phyloP scores from a whole-genome alignment of 1,140 invertebrate genomes.

The Drosophila nikananu region DNA sequence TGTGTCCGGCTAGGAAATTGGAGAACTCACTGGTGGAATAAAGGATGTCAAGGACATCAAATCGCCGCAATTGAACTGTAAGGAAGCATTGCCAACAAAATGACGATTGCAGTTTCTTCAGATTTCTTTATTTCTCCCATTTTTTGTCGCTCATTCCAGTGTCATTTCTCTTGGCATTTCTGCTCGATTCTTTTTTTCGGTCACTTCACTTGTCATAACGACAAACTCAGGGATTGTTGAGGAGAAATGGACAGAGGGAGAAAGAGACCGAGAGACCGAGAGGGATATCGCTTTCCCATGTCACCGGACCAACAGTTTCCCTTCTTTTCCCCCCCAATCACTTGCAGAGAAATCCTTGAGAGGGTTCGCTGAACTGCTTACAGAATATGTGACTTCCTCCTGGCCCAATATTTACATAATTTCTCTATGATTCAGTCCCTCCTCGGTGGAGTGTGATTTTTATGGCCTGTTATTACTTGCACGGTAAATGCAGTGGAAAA shows the following conservation, averaged over 20 bases:
- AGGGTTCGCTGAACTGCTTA: constrained; percentile 36
- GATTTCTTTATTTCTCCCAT: constrained; percentile 32
- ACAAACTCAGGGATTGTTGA: constrained; percentile 46
- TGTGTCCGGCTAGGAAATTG: constrained; percentile 35
- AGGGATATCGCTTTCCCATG: constrained; percentile 26
- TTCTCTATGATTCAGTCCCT: constrained; percentile 22
- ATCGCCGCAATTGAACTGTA: constrained; percentile 68
- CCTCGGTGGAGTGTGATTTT: constrained; percentile 54
- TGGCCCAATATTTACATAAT: constrained; percentile 50
- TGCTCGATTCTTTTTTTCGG: constrained; percentile 44
- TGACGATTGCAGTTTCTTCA: constrained; percentile 66
- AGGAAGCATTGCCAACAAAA: constrained; percentile 76
- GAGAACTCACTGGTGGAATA: constrained; percentile 24
- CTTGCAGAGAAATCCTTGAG: constrained; percentile 32
- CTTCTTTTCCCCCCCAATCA: constrained; percentile 17
- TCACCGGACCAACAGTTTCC: constrained; percentile 17
- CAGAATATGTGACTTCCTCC: constrained; percentile 27
- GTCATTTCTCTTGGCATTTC: constrained; percentile 43
- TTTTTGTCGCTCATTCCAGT: constrained; percentile 39
- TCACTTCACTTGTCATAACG: constrained; percentile 76
- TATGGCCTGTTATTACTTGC: constrained; percentile 69
- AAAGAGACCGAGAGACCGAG: constrained; percentile 5
- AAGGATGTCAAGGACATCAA: constrained; percentile 54
- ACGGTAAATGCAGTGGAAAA: constrained; percentile 74
- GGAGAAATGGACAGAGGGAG: background rate